Base-by-base conservation (phyloP, 2,113 vertebrate genomes). In the Agapornis roseicollis region DNA sequence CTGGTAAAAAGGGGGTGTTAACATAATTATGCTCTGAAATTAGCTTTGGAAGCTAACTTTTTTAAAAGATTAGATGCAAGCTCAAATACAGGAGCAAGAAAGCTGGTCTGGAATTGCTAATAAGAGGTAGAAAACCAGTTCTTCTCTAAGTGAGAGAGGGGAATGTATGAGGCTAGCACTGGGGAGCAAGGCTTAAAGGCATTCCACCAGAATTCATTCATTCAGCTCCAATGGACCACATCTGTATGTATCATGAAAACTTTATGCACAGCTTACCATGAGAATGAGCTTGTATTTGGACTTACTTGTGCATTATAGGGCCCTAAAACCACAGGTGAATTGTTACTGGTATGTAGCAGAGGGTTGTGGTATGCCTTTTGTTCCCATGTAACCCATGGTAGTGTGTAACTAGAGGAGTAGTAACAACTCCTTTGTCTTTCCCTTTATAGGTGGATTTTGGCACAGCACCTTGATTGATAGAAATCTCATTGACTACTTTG, bases 401-500 rank as follows among this genome's bases (percentile, higher is more conserved):
- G 41, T 58, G 46, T 53, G 80, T 37, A 82, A 58, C 23, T 13
- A 33, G 12, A 74, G 65, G 46, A 19, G 7, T 5, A 15, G 41
- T 49, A 64, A 70, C 56, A 76, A 71, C 7, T 23, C 58, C 63
- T 55, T 72, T 76, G 16, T 76, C 31, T 74, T 74, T 79, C 49
- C 60, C 42, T 61, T 53, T 20, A 2, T 58, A 99, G 99, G 99
- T 97, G 99, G 99, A 24, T 99, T 99, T 94, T 99, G 98, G 98
- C 99, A 98, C 89, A 98, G 99, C 53, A 99, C 98, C 80, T 92
- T 99, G 78, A 99, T 99, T 13, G 99, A 99, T 85, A 98, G 98
- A 93, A 98, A 99, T 95, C 98, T 99, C 94, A 99, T 99, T 31
- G 99, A 99, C 90, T 99, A 98, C 88, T 99, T 99, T 5, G 98